A percentile compares a stretch with the other conserved stretches of the same genome.
These are phyloP conservation scores for Mirza zaza DNA, from an alignment of 2,113 vertebrate genomes.

Conservation along the genomic window DNA sequence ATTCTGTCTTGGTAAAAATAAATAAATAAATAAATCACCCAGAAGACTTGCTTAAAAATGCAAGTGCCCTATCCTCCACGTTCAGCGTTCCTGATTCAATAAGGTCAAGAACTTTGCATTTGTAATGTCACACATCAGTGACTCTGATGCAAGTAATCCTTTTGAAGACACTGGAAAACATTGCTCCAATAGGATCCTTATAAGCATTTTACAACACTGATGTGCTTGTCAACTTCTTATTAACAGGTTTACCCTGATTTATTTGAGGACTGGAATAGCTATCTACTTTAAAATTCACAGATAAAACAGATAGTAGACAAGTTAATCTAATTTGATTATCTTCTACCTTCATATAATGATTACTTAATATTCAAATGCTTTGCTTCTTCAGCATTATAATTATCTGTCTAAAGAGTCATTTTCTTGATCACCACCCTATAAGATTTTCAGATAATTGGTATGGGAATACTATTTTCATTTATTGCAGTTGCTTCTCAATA, in stretches of 20 bases:
- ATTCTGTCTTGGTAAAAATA: no score
- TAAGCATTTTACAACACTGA: background rate
- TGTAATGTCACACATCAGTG: background rate
- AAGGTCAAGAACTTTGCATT: background rate
- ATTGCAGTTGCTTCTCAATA: background rate
- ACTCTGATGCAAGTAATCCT: background rate
- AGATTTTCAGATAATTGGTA: conserved; percentile 12
- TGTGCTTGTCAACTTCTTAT: background rate
- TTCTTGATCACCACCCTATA: conserved; percentile 15
- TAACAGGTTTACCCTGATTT: background rate
- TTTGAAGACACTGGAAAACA: background rate
- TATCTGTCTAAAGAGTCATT: conserved; percentile 40
- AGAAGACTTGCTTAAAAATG: background rate
- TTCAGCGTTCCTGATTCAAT: background rate
- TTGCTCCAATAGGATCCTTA: background rate
- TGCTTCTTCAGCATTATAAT: conserved; percentile 13
- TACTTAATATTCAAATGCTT: background rate
- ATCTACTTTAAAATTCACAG: background rate
- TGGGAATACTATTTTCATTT: conserved; percentile 8
- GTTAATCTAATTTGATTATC: background rate
- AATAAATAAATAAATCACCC: no score
- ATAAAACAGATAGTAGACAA: background rate
- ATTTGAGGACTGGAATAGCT: background rate
- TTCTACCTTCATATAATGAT: background rate
- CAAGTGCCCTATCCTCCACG: background rate